These are phyloP conservation scores for Colistium nudipinnis DNA, from an alignment of 2,113 vertebrate species.

Conservation along the genomic window DNA sequence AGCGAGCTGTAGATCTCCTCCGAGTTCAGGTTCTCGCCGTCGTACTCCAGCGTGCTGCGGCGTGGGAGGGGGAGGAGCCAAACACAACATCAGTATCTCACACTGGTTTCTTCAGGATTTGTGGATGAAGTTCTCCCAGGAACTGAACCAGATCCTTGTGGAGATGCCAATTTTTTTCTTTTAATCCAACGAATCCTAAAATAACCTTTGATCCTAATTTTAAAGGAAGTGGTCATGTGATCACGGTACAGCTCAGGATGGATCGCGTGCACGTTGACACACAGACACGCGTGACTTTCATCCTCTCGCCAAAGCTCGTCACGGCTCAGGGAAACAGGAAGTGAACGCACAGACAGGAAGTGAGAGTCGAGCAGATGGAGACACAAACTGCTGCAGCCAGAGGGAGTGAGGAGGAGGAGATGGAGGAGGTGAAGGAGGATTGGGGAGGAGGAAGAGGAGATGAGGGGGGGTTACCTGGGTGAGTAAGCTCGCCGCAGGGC, in stretches of 20 bases:
- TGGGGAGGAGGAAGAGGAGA: conserved; percentile 1
- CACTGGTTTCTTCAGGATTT: too few relatives aligned
- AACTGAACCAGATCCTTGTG: too few relatives aligned
- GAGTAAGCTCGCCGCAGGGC: conserved; percentile 67
- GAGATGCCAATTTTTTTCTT: too few relatives aligned
- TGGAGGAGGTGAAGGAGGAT: background rate
- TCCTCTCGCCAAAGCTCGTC: background rate
- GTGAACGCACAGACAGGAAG: background rate
- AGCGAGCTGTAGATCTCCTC: conserved; percentile 96
- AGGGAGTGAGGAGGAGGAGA: background rate
- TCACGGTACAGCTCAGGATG: background rate
- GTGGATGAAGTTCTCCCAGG: too few relatives aligned
- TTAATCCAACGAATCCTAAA: too few relatives aligned
- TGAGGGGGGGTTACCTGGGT: conserved; percentile 71
- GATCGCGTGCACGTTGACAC: background rate
- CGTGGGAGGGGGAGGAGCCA: too few relatives aligned
- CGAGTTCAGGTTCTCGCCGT: conserved; percentile 94
- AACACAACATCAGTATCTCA: background rate
- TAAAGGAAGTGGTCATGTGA: too few relatives aligned
- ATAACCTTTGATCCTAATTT: too few relatives aligned
- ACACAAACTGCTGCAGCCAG: background rate
- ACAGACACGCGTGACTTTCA: background rate
- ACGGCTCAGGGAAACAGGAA: background rate
- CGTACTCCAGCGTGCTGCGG: conserved; percentile 90
- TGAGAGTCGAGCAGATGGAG: conserved; percentile 15